Evolutionary conservation across 2,113 vertebrate species (phyloP), one percentile per base, ranked within the genome.

Genomic region (Pseudorhombus dupliciocellatus): DNA sequence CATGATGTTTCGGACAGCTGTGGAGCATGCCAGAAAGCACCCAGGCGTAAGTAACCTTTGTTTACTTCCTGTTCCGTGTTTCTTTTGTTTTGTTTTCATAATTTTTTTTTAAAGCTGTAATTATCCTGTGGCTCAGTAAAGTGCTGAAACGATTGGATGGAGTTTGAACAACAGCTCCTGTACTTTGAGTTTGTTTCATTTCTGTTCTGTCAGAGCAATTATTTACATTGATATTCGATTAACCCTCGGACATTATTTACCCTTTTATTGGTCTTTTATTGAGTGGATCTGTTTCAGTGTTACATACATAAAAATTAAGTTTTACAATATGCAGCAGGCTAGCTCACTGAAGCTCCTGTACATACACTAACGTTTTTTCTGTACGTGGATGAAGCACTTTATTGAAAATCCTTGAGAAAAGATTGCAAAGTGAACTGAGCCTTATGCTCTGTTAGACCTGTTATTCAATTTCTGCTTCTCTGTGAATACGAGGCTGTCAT

Each of bases 11-110:
- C 83, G 87, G 62, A 68, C 50, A 25, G 72, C 78, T 16, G 59
- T 87, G 20, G 59, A 84, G 28, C 87, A 90, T 14, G 85, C 79
- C 21, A 93, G 79, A 73, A 91, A 42, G 80, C 83, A 91, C 54
- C 92, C 86, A 0, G 84, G 82, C 0, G 92, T 93, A 68, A 91
- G 92, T 90, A 77, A 55, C 48, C n/a, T 55, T 26, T 22, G 14
- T 40, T 77, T 65, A 4, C n/a, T 58, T 26, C 4, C 22, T n/a
- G 0, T 64, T 71, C n/a, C n/a, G n/a, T 1, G 26, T 25, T 53
- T 42, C 7, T n/a, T 51, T 22, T 30, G 20, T 61, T 16, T 12
- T 11, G 2, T 7, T 77, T 51, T 40, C 4, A 10, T 61, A 5
- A n/a, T n/a, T 37, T 52, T 63, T 44, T 53, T 1, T 30, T 1